Evolutionary conservation across 1,140 invertebrate genomes (phyloP).

Genomic region (Caenorhabditis brenneri): DNA sequence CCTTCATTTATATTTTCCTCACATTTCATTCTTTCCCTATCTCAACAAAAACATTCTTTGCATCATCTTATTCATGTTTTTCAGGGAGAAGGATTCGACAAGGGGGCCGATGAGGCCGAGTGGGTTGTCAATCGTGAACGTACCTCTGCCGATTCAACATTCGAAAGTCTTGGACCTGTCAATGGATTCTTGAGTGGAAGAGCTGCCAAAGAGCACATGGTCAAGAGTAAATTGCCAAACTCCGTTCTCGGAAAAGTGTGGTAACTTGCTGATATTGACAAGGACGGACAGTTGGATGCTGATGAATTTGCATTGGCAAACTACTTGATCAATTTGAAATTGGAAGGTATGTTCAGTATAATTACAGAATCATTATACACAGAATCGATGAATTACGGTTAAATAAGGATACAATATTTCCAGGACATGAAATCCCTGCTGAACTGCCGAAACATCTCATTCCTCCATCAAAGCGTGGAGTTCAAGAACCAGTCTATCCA

Average conservation of each 20-base stretch:
- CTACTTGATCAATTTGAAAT: conserved; percentile 86
- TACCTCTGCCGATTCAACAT: conserved; percentile 85
- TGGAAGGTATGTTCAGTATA: conserved; percentile 58
- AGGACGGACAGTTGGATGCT: conserved; percentile 89
- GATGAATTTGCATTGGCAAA: conserved; percentile 98
- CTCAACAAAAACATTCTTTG: not conserved
- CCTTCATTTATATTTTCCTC: not conserved
- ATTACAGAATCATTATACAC: no score
- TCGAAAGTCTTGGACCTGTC: conserved; percentile 82
- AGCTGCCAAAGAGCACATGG: conserved; percentile 93
- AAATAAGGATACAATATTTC: no score
- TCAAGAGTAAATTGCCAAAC: conserved; percentile 97
- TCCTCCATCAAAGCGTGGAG: conserved; percentile 82
- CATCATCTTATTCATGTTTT: not conserved
- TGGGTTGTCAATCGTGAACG: conserved; percentile 94
- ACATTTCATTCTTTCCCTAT: not conserved
- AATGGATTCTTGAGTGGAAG: conserved; percentile 93
- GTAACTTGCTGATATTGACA: conserved; percentile 87
- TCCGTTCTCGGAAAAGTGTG: conserved; percentile 86
- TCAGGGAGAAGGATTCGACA: conserved; percentile 90
- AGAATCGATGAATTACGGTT: not conserved
- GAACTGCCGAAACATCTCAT: conserved; percentile 90
- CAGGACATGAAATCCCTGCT: conserved; percentile 80
- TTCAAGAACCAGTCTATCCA: conserved; percentile 52
- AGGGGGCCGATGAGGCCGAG: conserved; percentile 89